Evolutionary conservation across 2,113 vertebrate genomes (phyloP).

Genomic region (Notarius lentiginosus): DNA sequence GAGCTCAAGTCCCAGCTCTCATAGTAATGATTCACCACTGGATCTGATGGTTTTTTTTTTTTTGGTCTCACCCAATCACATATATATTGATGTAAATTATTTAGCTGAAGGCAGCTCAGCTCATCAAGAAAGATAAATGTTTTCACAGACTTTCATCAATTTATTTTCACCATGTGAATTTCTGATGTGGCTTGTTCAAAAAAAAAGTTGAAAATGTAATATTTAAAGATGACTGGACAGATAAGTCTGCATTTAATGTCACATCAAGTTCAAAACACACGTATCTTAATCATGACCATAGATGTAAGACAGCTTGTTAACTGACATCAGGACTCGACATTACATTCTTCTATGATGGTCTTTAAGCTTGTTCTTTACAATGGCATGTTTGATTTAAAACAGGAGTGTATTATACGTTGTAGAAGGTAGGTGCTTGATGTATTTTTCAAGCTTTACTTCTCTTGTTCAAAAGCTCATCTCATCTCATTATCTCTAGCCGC

Average conservation of each 20-base stretch:
- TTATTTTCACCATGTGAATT: neutral
- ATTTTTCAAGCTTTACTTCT: neutral
- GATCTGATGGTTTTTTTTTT: neutral
- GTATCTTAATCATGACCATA: neutral
- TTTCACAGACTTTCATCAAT: neutral
- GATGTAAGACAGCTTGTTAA: neutral
- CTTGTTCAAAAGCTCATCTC: no score
- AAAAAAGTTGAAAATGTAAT: neutral
- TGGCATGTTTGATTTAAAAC: neutral
- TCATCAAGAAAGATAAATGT: neutral
- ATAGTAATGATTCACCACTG: no score
- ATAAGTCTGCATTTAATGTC: neutral
- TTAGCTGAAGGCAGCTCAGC: neutral
- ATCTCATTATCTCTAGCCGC: no score
- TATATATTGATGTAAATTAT: neutral
- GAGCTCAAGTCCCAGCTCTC: no score
- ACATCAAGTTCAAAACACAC: neutral
- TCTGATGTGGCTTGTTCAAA: neutral
- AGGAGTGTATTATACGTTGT: no score
- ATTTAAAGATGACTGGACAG: neutral
- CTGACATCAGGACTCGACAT: neutral
- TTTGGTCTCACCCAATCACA: neutral
- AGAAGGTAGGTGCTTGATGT: no score
- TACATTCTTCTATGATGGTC: neutral
- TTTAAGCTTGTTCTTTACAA: neutral